phyloP scores from a whole-genome alignment of 2,888 invertebrate species.

The Lithosia quadra region DNA sequence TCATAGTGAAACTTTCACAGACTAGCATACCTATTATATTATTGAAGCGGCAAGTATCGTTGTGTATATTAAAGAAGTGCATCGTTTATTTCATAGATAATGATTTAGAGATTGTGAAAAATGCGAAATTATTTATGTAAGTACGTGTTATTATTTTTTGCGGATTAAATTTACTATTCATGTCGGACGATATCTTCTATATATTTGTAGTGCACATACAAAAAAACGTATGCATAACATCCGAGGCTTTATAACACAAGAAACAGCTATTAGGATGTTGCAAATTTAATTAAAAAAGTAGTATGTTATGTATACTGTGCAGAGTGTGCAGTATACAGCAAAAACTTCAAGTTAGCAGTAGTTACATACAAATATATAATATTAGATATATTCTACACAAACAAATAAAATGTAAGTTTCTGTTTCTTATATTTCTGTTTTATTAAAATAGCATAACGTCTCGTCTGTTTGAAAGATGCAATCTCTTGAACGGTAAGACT shows the following conservation, averaged over 20 bases:
- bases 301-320: no score
- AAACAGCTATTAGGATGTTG: slow-evolving; percentile 55
- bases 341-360: background rate
- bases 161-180: slow-evolving; percentile 42
- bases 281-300: slow-evolving; percentile 1
- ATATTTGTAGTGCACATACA: slow-evolving; percentile 38
- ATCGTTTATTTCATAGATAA: background rate
- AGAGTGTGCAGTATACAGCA: background rate
- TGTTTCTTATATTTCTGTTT: no score
- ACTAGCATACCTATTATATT: background rate
- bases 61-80: background rate
- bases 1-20: background rate
- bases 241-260: slow-evolving; percentile 63
- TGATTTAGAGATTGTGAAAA: background rate
- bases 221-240: slow-evolving; percentile 48
- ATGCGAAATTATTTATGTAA: background rate
- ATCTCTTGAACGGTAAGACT: no score
- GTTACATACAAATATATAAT: background rate
- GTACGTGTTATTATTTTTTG: slow-evolving; percentile 29
- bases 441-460: no score
- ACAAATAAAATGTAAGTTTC: no score
- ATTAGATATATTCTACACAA: no score
- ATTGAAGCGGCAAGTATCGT: background rate
- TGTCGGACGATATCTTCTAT: slow-evolving; percentile 54
- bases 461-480: no score